Conservation (phyloP, 2,113 vertebrate genomes). For the Gymnogyps californianus region DNA sequence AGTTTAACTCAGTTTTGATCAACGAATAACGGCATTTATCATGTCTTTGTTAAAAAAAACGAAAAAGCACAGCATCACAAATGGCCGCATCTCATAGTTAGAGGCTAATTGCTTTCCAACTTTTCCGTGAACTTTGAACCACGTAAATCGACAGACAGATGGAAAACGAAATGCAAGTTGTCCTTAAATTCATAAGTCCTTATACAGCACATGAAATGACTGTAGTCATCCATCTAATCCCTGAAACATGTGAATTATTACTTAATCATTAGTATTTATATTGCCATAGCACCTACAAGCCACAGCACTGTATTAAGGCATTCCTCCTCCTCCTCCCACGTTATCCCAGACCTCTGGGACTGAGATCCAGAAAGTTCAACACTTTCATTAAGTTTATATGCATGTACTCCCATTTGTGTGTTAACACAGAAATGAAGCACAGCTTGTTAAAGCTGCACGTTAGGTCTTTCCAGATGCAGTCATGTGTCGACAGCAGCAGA, state of each 20-base stretch:
- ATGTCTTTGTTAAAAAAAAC: not conserved
- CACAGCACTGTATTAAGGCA: not conserved
- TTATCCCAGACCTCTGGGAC: not conserved
- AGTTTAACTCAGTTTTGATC: conserved; percentile 24
- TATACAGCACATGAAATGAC: not conserved
- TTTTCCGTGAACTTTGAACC: not conserved
- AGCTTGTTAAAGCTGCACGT: fast-evolving
- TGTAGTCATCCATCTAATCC: not conserved
- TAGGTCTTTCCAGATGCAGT: not conserved
- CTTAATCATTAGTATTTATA: not conserved
- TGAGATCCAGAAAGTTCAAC: not conserved
- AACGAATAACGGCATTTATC: not conserved
- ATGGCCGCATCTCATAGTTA: not conserved
- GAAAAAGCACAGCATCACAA: not conserved
- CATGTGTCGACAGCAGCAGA: not conserved
- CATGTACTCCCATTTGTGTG: fast-evolving
- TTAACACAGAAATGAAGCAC: not conserved
- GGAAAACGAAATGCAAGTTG: not conserved
- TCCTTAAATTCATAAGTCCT: not conserved
- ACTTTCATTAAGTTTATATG: not conserved
- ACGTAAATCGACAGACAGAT: not conserved
- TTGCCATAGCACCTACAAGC: not conserved
- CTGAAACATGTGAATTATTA: not conserved
- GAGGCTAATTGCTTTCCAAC: not conserved
- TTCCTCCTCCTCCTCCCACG: not conserved